Conservation (phyloP, 1,140 invertebrate species). For the Calliphora vicina region DNA sequence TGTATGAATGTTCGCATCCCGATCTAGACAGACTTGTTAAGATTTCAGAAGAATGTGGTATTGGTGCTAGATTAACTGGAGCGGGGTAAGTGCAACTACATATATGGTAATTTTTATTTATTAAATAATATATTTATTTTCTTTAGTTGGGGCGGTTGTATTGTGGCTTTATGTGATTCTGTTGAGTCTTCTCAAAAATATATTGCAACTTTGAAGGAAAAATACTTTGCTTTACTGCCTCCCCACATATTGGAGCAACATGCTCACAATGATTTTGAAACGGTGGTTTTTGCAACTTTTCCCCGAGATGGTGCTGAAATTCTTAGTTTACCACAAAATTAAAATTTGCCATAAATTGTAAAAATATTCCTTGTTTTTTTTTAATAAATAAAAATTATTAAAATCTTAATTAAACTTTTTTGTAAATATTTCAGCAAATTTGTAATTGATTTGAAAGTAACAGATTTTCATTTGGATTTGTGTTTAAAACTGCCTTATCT, state of each 20-base stretch:
- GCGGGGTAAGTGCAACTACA: constrained; percentile 73
- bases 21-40: constrained; percentile 86
- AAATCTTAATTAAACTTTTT: too few species aligned
- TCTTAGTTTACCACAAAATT: not conserved
- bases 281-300: constrained; percentile 68
- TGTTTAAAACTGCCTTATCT: not conserved
- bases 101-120: not conserved
- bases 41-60: constrained; percentile 74
- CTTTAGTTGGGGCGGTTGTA: constrained; percentile 93
- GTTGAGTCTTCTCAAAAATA: constrained; percentile 74
- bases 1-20: constrained; percentile 95
- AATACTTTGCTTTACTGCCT: constrained; percentile 72
- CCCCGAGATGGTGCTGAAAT: constrained; percentile 67
- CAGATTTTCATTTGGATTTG: too few species aligned
- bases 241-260: constrained; percentile 49
- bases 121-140: constrained; percentile 27
- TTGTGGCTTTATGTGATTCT: constrained; percentile 83
- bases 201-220: constrained; percentile 73
- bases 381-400: too few species aligned
- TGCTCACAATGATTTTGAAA: constrained; percentile 60
- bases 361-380: not conserved
- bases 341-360: not conserved
- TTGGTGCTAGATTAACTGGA: constrained; percentile 91
- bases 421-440: too few species aligned
- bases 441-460: too few species aligned